A percentile compares a stretch with the other conserved stretches of the same genome.
Conservation (phyloP, 1,140 invertebrate genomes). For the Eriosoma lanigerum region DNA sequence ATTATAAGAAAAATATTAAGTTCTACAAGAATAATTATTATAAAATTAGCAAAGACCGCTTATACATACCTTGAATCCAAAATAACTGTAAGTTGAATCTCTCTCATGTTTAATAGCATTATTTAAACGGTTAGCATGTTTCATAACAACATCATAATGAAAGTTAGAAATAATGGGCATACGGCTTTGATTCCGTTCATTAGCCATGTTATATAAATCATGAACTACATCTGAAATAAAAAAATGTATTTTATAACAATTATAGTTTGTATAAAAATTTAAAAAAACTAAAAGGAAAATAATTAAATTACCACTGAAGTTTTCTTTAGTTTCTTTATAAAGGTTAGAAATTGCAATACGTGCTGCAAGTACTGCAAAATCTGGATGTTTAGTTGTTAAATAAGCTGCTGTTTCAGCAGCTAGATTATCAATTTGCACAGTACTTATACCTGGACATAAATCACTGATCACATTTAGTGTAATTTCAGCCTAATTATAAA, state of each 20-base stretch:
- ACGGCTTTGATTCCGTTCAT: conserved; percentile 70
- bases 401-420: conserved; percentile 95
- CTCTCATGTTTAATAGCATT: conserved; percentile 97
- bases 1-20: conserved; percentile 25
- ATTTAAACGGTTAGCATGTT: conserved; percentile 85
- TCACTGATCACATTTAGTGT: conserved; percentile 89
- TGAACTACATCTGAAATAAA: conserved; percentile 81
- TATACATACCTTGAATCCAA: conserved; percentile 85
- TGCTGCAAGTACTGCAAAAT: conserved; percentile 94
- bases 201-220: conserved; percentile 78
- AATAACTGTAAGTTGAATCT: conserved; percentile 97
- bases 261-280: background rate
- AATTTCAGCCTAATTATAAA: conserved; percentile 78
- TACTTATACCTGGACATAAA: conserved; percentile 93
- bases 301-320: conserved; percentile 77
- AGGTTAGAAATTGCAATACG: conserved; percentile 95
- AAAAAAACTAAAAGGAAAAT: conserved; percentile 11
- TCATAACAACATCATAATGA: conserved; percentile 81
- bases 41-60: background rate
- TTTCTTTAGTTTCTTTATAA: conserved; percentile 94
- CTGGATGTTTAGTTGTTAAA: conserved; percentile 94
- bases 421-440: conserved; percentile 94
- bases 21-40: background rate
- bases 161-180: conserved; percentile 85
- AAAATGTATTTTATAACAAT: conserved; percentile 47